Conservation (phyloP, 2,888 invertebrate species). For the Drosophila stalkeri region DNA sequence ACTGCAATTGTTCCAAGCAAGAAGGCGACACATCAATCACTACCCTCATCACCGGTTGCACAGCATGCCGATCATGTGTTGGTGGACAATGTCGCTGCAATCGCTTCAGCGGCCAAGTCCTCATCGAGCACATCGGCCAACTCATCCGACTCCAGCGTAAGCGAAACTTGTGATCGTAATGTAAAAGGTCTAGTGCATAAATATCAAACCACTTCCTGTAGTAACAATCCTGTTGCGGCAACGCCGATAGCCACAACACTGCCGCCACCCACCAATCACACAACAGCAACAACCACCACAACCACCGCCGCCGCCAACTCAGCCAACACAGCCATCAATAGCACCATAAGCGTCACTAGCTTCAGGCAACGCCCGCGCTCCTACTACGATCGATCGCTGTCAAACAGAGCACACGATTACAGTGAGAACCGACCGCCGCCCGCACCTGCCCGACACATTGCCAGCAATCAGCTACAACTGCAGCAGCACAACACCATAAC, state of each 20-base stretch:
- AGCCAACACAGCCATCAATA: conserved; percentile 24
- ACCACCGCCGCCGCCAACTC: conserved; percentile 8
- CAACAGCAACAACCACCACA: neutral
- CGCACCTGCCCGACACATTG: conserved; percentile 83
- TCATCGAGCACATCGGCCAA: conserved; percentile 64
- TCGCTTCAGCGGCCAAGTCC: conserved; percentile 35
- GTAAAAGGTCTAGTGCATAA: conserved; percentile 91
- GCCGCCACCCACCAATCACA: conserved; percentile 50
- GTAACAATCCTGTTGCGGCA: conserved; percentile 59
- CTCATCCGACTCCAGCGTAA: conserved; percentile 77
- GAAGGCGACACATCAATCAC: conserved; percentile 86
- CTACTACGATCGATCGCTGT: conserved; percentile 82
- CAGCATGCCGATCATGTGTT: conserved; percentile 80
- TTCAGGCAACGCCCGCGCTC: conserved; percentile 83
- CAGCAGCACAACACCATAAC: conserved; percentile 57
- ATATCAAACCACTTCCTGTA: conserved; percentile 87
- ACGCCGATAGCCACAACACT: conserved; percentile 56
- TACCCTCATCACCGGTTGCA: conserved; percentile 89
- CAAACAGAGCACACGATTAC: conserved; percentile 80
- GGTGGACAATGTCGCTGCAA: conserved; percentile 51
- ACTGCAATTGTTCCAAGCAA: conserved; percentile 43
- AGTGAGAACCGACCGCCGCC: conserved; percentile 85
- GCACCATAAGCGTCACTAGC: conserved; percentile 43
- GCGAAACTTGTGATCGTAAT: conserved; percentile 88
- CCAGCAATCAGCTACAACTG: conserved; percentile 47